phyloP scores from a whole-genome alignment of 2,797 vertebrate genomes.

The Columba guinea region DNA sequence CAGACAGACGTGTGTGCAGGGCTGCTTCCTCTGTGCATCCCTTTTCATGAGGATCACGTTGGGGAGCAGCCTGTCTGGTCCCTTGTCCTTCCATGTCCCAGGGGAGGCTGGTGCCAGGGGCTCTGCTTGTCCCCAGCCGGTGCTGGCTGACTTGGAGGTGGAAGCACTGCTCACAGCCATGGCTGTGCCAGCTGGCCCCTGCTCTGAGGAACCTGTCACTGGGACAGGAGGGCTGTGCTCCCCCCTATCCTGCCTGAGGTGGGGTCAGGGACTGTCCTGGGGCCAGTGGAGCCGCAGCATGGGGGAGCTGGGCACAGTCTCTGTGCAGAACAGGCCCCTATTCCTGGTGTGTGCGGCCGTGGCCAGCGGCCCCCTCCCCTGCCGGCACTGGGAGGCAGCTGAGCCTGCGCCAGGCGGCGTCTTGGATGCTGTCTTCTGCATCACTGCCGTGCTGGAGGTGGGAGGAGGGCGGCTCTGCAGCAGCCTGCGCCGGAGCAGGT shows the following conservation, averaged over 20 bases:
- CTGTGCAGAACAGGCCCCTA: neutral
- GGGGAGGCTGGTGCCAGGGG: accelerated
- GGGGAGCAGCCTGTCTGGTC: neutral
- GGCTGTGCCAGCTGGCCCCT: neutral
- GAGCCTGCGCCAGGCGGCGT: neutral
- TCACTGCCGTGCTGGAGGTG: neutral
- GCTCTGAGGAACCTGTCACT: accelerated
- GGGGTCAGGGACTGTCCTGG: neutral
- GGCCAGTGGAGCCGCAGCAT: neutral
- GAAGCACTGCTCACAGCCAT: accelerated
- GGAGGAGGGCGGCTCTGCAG: neutral
- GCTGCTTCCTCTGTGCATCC: neutral
- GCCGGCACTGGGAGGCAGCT: neutral
- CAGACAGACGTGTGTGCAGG: neutral
- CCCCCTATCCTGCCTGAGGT: accelerated
- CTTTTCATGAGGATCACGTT: neutral
- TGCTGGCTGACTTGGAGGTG: neutral
- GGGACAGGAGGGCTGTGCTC: neutral
- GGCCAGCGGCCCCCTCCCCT: neutral
- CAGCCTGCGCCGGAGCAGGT: neutral
- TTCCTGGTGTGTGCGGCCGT: accelerated
- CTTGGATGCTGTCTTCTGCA: neutral
- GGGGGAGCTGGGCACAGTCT: neutral
- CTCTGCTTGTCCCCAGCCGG: neutral
- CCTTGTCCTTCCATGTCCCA: accelerated